Evolutionary conservation across 2,797 vertebrate genomes (phyloP).

Genomic region (Decapterus maruadsi): DNA sequence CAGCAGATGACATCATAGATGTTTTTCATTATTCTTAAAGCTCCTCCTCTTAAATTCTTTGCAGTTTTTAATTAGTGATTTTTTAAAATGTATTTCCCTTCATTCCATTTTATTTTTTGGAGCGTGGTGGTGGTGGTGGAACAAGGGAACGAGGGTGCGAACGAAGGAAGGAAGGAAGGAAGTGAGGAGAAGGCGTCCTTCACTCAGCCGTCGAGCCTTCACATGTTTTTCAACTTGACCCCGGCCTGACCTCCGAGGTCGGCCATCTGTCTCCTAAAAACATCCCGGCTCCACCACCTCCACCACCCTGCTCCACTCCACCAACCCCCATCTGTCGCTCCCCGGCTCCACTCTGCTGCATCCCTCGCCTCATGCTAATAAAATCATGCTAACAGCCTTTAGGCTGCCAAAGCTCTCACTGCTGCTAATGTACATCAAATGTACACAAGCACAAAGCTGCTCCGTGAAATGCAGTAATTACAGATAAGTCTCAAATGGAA

Average conservation of each 20-base stretch:
- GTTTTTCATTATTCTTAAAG: background rate
- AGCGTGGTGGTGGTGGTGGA: conserved; percentile 9
- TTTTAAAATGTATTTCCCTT: background rate
- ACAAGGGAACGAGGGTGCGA: conserved; percentile 12
- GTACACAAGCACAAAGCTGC: background rate
- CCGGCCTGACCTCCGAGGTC: conserved; percentile 47
- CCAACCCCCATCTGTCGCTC: conserved; percentile 39
- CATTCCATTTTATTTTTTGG: conserved; percentile 25
- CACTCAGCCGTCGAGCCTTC: conserved; percentile 18
- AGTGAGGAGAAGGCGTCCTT: conserved; percentile 43
- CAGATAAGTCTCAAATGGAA: background rate
- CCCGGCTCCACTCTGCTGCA: background rate
- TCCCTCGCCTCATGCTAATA: conserved; percentile 12
- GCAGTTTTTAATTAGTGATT: background rate
- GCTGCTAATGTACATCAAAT: background rate
- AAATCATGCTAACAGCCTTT: conserved; percentile 9
- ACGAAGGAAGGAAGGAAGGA: conserved; percentile 45
- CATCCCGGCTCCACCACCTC: conserved; percentile 14
- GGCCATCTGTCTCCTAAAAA: conserved; percentile 76
- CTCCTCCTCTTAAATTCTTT: background rate
- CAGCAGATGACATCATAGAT: background rate
- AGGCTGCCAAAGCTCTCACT: background rate
- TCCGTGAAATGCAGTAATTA: conserved; percentile 9
- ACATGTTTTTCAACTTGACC: conserved; percentile 73
- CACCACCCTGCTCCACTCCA: background rate